Evolutionary conservation across 2,113 vertebrate genomes (phyloP).

Genomic region (Lepus timidus): DNA sequence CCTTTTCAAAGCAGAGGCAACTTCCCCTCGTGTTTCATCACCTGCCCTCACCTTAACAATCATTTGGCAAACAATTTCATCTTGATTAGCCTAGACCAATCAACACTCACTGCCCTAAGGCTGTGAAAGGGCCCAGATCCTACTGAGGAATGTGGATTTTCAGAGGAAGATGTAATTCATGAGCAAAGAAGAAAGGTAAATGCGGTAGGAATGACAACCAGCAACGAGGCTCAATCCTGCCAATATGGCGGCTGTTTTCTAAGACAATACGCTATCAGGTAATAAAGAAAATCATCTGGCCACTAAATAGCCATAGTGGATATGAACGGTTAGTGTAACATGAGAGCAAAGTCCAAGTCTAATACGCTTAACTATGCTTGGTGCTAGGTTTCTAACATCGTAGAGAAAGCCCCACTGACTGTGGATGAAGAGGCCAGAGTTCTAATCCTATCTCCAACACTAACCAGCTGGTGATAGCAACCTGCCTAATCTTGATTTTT

Average conservation of each 20-base stretch:
- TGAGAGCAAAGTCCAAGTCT: not conserved
- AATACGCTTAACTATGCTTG: too few relatives aligned
- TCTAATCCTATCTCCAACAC: not conserved
- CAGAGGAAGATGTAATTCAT: not conserved
- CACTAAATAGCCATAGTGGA: not conserved
- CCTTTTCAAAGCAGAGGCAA: not conserved
- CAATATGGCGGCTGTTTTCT: not conserved
- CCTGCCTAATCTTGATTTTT: not conserved
- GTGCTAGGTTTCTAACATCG: not conserved
- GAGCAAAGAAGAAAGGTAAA: constrained; percentile 8
- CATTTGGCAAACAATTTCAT: not conserved
- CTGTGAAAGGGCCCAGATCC: not conserved
- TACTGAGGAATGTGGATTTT: not conserved
- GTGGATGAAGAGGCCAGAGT: not conserved
- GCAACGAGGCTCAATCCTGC: not conserved
- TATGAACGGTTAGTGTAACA: not conserved
- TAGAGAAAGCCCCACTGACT: not conserved
- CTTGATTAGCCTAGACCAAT: not conserved
- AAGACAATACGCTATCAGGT: constrained; percentile 32
- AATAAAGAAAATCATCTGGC: constrained; percentile 15
- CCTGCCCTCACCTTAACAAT: not conserved
- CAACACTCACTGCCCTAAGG: not conserved
- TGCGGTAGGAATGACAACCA: not conserved
- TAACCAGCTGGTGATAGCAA: not conserved
- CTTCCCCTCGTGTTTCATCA: not conserved